Base-by-base conservation (phyloP, 2,113 vertebrate species). In the Loxodonta africana region DNA sequence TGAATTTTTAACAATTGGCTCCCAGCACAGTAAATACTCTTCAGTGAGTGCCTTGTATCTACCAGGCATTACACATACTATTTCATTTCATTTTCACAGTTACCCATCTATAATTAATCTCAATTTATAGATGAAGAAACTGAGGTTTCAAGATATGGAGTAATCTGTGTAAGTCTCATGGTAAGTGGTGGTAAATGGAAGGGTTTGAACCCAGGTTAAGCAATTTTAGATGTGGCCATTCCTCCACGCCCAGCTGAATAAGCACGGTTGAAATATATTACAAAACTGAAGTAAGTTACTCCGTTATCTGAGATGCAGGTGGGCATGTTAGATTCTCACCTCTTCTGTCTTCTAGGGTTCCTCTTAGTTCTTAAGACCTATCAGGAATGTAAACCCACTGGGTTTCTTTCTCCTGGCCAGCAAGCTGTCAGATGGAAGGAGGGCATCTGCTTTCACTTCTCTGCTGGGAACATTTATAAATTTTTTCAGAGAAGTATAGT, bases 401-500 rank as follows among this genome's bases (percentile, higher is more conserved):
- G 12, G 28, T 20, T 37, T 69, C 48, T 73, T 83, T 93, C 95
- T 92, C 30, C 44, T 8, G 12, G 73, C 53, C 83, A 94, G 60
- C 6, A 83, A 85, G 23, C 17, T 3, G 7, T 63, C 41, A 17
- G 28, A n/a, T 77, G 51, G 65, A 73, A 91, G 63, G 67, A 82
- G 82, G 57, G 51, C 73, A 77, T 85, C 83, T 90, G 37, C 46
- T 90, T 90, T 76, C 46, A 33, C 17, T 48, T 96, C 83, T 91
- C 83, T 90, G 11, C 41, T 83, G 77, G 84, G 65, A 96, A 84
- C 26, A 21, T 11, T 57, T 60, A 71, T 57, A 53, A n/a, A 60
- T 85, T 93, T 51, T 73, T 53, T 96, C 76, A 77, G 44, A 90
- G 76, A 93, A 86, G 48, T 69, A 2, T 60, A 48, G 44, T 67